Conservation (phyloP, 2,797 vertebrate genomes). For the Pangasius mekongensis region DNA sequence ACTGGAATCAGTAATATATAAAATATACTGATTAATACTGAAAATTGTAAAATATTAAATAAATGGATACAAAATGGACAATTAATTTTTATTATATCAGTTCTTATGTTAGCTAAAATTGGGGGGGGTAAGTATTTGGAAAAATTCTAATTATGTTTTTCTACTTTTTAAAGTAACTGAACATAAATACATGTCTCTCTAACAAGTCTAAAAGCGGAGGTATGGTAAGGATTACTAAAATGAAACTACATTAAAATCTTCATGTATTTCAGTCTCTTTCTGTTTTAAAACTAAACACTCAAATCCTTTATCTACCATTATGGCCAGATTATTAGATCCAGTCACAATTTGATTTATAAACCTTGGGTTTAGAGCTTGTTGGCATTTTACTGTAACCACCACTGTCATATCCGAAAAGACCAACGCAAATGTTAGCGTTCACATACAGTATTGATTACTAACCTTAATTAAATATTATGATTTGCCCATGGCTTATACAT, state of each 20-base stretch:
- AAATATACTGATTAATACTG: too few species aligned
- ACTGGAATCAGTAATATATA: too few species aligned
- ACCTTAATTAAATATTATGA: conserved; percentile 45
- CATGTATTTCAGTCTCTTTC: background rate
- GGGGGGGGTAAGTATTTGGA: background rate
- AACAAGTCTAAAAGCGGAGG: background rate
- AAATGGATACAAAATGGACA: background rate
- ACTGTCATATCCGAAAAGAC: background rate
- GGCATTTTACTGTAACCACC: background rate
- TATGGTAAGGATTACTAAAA: conserved; percentile 12
- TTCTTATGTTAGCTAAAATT: background rate
- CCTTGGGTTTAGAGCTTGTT: background rate
- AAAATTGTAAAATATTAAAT: background rate
- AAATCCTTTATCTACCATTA: background rate
- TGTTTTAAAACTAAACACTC: conserved; percentile 8
- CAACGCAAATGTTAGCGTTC: conserved; percentile 43
- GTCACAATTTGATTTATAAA: background rate
- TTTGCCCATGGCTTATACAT: conserved; percentile 37
- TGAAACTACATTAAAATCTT: background rate
- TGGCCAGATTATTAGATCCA: background rate
- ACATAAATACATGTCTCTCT: background rate
- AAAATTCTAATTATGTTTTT: background rate
- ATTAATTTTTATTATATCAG: background rate
- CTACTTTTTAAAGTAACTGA: background rate
- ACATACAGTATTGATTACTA: conserved; percentile 40